A percentile compares a stretch with the other conserved stretches of the same genome.
Evolutionary conservation across 2,113 vertebrate species (phyloP).

Genomic region (Ptyas mucosa): DNA sequence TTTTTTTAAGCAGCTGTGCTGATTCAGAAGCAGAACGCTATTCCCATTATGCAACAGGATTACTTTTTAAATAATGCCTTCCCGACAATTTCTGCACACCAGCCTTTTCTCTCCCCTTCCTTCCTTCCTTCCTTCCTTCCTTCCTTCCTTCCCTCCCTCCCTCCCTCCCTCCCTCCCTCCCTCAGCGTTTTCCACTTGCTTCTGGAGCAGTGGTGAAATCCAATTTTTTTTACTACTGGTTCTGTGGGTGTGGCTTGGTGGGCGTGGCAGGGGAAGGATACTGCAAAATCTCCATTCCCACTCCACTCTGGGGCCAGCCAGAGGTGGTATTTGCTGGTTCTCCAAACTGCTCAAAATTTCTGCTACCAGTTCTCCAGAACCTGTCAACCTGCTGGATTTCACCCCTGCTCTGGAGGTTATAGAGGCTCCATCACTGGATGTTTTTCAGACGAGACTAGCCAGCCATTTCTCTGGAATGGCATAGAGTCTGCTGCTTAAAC

Average conservation of each 20-base stretch:
- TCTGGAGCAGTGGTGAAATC: neutral
- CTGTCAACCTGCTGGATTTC: too few species aligned
- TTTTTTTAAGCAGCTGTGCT: slow-evolving; percentile 40
- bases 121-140: too few species aligned
- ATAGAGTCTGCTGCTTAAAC: neutral
- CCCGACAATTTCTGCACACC: neutral
- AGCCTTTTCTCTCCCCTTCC: neutral
- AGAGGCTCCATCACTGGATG: neutral
- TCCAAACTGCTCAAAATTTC: too few species aligned
- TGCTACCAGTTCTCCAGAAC: too few species aligned
- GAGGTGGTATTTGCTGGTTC: too few species aligned
- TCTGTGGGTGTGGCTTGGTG: too few species aligned
- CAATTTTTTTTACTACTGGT: too few species aligned
- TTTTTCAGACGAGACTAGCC: neutral
- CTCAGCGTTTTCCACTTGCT: neutral
- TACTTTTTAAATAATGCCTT: slow-evolving; percentile 3
- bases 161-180: too few species aligned
- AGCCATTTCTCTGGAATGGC: neutral
- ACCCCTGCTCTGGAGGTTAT: neutral
- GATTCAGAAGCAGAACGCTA: neutral
- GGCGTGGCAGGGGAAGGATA: too few species aligned
- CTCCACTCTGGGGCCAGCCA: too few species aligned
- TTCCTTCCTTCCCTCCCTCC: neutral
- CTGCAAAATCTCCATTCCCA: too few species aligned
- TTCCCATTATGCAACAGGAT: slow-evolving; percentile 27